These are phyloP conservation scores for Mesoclemmys tuberculata DNA, from an alignment of 2,113 vertebrate species.

Conservation along the genomic window DNA sequence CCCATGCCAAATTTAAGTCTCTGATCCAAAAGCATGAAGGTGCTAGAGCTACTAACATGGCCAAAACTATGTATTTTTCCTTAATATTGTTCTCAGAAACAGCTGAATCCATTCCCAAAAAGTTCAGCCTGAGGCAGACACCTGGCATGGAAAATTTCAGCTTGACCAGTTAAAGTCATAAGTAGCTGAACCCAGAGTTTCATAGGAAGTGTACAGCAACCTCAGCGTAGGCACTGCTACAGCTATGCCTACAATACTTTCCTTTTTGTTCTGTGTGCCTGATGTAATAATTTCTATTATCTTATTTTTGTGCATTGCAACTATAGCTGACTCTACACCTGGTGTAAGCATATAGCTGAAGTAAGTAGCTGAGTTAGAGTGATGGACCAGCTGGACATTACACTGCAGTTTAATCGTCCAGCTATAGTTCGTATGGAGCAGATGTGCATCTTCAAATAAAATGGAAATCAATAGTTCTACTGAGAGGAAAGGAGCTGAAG, in stretches of 20 bases:
- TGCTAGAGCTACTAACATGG: background rate
- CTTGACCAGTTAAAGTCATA: background rate
- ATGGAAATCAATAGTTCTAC: background rate
- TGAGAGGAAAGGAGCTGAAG: conserved; percentile 9
- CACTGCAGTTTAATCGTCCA: conserved; percentile 46
- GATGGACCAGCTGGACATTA: conserved; percentile 36
- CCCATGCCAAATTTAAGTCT: background rate
- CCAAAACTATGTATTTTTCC: background rate
- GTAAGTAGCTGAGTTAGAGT: background rate
- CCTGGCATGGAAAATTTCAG: background rate
- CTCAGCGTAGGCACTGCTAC: background rate
- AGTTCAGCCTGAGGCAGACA: background rate
- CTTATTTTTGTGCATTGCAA: background rate
- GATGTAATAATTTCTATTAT: background rate
- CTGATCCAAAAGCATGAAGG: background rate
- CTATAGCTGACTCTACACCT: background rate
- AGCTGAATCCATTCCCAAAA: background rate
- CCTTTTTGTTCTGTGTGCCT: background rate
- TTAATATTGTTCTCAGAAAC: background rate
- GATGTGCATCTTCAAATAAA: conserved; percentile 69
- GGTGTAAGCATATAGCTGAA: background rate
- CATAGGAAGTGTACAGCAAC: background rate
- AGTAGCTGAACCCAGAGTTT: background rate
- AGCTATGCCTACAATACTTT: background rate
- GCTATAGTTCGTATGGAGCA: conserved; percentile 51